Base-by-base conservation (phyloP, 2,888 invertebrate species). In the Drosophila maculinotata region DNA sequence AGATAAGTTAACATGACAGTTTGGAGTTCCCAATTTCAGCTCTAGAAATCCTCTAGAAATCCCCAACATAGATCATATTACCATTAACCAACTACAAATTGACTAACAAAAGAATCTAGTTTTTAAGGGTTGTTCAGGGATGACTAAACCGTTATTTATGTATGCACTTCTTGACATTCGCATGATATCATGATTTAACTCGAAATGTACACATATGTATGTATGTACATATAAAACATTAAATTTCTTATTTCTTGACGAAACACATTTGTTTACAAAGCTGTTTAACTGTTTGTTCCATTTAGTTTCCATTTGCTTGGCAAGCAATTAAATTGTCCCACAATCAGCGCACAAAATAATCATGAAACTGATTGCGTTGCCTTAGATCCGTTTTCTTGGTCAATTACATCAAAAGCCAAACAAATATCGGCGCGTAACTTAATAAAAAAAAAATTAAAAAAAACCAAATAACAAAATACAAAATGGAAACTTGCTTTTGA, bases 341-440 rank as follows among this genome's bases (percentile, higher is more conserved):
- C 48, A 65, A 65, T 65, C 59, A 44, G 38, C 15, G 31, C 42
- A 38, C 30, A 59, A 59, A 39, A 51, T 45, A 45, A 67, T 67
- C 48, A 53, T 59, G 42, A 60, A 70, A 45, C 35, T 45, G 51
- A 71, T 72, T 72, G 56, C 62, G 51, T 60, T 47, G 64, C 63
- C 28, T 48, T 54, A 47, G 54, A 48, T 54, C 15, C 41, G 26
- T 48, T 25, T 51, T 38, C 64, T 64, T 64, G 63, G 63, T 47
- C 64, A 65, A 64, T 52, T 69, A 71, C 59, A 66, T 49, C 65
- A 57, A 64, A 57, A 57, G 51, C 36, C 52, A 72, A 56, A 39
- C 68, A 67, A 41, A 60, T 52, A 65, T 47, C 45, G 31, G 6
- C 39, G 42, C 48, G 36, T 33, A 68, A 68, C 64, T 67, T 60